A percentile compares a stretch with the other conserved stretches of the same genome.
Conservation (phyloP, 2,797 vertebrate genomes). For the Pangasius djambal region DNA sequence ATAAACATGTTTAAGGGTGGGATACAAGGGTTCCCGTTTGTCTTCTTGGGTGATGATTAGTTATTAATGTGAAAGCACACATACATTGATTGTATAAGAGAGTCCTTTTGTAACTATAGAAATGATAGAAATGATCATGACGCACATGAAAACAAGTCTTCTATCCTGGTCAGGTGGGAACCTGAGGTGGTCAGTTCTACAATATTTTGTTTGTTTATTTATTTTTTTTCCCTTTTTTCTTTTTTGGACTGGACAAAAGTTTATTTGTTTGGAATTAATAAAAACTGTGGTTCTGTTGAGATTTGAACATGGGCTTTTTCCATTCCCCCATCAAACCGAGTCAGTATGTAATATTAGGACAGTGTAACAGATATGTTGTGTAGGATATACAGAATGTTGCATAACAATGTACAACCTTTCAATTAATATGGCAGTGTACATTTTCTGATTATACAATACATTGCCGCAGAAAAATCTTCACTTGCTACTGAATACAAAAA, state of each 20-base stretch:
- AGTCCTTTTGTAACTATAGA: constrained; percentile 73
- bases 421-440: background rate
- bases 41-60: constrained; percentile 75
- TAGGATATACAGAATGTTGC: background rate
- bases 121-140: constrained; percentile 76
- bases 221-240: constrained; percentile 66
- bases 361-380: background rate
- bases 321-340: constrained; percentile 10
- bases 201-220: constrained; percentile 60
- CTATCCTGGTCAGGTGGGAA: constrained; percentile 78
- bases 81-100: constrained; percentile 84
- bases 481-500: background rate
- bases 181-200: constrained; percentile 67
- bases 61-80: constrained; percentile 77
- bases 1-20: constrained; percentile 64
- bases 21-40: constrained; percentile 69
- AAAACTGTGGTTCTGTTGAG: constrained; percentile 84
- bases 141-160: constrained; percentile 72
- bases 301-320: constrained; percentile 75
- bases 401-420: background rate
- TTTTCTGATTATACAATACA: background rate
- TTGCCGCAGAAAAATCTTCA: background rate
- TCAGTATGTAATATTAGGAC: background rate
- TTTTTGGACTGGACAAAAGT: constrained; percentile 83
- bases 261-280: constrained; percentile 84